Evolutionary conservation across 2,888 invertebrate genomes (phyloP), one percentile per base, ranked within the genome.

Genomic region (Acronicta alni): DNA sequence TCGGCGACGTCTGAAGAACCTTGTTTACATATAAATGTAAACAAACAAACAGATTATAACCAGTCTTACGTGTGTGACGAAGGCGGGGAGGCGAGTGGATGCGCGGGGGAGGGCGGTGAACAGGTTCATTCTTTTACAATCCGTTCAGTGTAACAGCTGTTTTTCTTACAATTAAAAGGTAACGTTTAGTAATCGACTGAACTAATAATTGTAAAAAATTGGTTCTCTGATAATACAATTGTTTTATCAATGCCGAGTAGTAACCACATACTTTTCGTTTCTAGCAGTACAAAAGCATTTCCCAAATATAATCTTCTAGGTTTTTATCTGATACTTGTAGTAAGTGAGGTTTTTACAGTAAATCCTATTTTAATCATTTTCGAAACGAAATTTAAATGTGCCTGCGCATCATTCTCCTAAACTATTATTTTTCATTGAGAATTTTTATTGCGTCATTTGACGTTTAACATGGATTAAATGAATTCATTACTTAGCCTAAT

Each of bases 161-260:
- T 71, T 51, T 67, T 52, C 23, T 57, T 71, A 71, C 57, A 56
- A 52, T 67, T 56, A 71, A 67, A 66, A 71, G 56, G 71, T 70
- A 70, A 54, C 54, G 65, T 55, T 56, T 56, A 47, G 56, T 63
- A 66, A 63, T 54, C 41, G 14, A 32, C 32, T 32, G 4, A 35
- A n/a, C 14, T 35, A 12, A 12, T 30, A 35, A 35, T 35, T 35
- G 35, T 35, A 30, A 6, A 35, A 35, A n/a, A n/a, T 14, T 2
- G 14, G 14, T 14, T 14, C 14, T 4, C 3, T 0, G 14, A 35
- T 6, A 35, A n/a, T 35, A n/a, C 1, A n/a, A 35, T 35, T 35
- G 35, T 35, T 35, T 35, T n/a, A n/a, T 35, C n/a, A 35, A 35
- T 35, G n/a, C 35, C n/a, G 14, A 12, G 30, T 30, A 30, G 30